Percentiles rank a stretch among this genome's conserved stretches.
Conservation (phyloP, 2,888 invertebrate genomes). For the Melanchra persicariae region DNA sequence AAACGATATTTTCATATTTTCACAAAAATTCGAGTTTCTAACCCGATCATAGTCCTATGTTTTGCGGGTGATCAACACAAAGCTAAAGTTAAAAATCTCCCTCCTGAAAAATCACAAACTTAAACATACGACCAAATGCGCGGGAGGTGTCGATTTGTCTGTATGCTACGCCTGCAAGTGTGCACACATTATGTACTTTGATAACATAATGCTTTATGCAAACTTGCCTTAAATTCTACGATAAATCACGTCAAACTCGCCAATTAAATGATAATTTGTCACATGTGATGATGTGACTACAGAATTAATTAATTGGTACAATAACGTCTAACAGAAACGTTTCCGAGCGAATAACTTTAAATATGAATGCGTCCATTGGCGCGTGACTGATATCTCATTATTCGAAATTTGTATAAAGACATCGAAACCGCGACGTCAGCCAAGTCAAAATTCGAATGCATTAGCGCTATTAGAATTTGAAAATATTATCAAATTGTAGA, state of each 20-base stretch:
- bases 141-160: too few relatives aligned
- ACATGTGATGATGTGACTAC: constrained; percentile 60
- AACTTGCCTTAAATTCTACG: constrained; percentile 34
- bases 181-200: neutral
- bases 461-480: constrained; percentile 63
- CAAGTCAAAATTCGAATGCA: constrained; percentile 82
- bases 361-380: constrained; percentile 81
- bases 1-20: too few relatives aligned
- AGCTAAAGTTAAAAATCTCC: too few relatives aligned
- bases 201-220: constrained; percentile 33
- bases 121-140: too few relatives aligned
- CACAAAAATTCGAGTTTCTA: too few relatives aligned
- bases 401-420: constrained; percentile 87
- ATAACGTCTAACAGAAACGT: constrained; percentile 69
- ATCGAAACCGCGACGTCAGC: constrained; percentile 86
- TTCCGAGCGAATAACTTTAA: constrained; percentile 74
- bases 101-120: too few relatives aligned
- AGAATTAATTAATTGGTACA: constrained; percentile 73
- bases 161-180: neutral
- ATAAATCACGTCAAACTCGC: constrained; percentile 58
- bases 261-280: constrained; percentile 64
- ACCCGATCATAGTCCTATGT: too few relatives aligned
- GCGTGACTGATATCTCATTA: constrained; percentile 83
- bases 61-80: too few relatives aligned
- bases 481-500: neutral